Percentiles rank a stretch among this genome's conserved stretches.
Conservation (phyloP, 2,888 invertebrate genomes). For the Tolmerus cingulatus region DNA sequence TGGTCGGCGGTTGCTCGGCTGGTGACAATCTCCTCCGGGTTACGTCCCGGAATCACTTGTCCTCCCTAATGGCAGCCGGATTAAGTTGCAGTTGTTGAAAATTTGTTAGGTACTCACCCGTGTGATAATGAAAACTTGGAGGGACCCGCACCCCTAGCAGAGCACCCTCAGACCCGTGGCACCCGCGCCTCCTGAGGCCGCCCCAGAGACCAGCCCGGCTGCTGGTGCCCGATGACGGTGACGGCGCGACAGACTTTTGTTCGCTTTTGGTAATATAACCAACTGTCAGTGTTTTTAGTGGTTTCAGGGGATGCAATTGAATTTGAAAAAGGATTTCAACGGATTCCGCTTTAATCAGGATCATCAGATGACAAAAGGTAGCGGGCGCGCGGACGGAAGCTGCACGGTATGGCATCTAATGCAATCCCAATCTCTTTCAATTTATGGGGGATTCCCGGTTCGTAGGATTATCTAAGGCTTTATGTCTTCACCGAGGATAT, state of each 20-base stretch:
- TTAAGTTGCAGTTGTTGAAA: constrained; percentile 44
- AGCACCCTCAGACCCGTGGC: neutral
- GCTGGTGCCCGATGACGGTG: neutral
- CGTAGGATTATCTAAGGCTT: constrained; percentile 1
- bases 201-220: neutral
- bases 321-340: constrained; percentile 36
- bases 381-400: neutral
- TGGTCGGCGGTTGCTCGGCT: neutral
- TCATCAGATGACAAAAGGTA: constrained; percentile 37
- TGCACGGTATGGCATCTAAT: constrained; percentile 6
- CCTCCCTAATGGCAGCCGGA: constrained; percentile 36
- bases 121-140: constrained; percentile 33
- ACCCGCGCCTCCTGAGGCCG: neutral
- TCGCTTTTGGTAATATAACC: constrained; percentile 20
- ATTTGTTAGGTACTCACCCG: constrained; percentile 40
- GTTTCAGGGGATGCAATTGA: constrained; percentile 26
- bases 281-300: constrained; percentile 31
- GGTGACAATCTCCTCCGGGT: constrained; percentile 38
- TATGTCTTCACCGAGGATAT: neutral
- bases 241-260: neutral
- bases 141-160: neutral
- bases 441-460: neutral
- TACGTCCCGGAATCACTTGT: constrained; percentile 7
- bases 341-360: constrained; percentile 30
- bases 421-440: constrained; percentile 25